These are phyloP conservation scores for Micronycteris hirsuta DNA, from an alignment of 2,113 vertebrate species.

Conservation along the genomic window DNA sequence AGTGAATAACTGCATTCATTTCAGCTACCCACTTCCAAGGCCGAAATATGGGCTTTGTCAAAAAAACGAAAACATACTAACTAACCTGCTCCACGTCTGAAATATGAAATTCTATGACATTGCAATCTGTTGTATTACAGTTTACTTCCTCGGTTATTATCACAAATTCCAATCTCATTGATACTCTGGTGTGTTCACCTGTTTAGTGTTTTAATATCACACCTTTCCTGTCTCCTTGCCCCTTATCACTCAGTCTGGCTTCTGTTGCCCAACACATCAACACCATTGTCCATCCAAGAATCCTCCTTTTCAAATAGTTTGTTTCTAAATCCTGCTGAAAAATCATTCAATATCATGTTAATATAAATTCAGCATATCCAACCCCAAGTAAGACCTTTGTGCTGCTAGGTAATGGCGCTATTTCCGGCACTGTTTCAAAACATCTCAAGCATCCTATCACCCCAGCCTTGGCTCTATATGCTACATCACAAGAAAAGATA, in stretches of 20 bases:
- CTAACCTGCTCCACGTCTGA: neutral
- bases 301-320: neutral
- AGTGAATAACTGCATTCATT: neutral
- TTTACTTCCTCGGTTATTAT: neutral
- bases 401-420: neutral
- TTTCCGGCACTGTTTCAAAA: neutral
- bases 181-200: neutral
- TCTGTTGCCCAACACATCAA: neutral
- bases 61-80: neutral
- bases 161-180: neutral
- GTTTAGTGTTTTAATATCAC: neutral
- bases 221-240: neutral
- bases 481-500: neutral
- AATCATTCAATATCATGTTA: neutral
- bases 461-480: neutral
- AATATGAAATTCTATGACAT: neutral
- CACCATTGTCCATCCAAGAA: neutral
- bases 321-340: neutral
- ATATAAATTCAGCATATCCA: neutral
- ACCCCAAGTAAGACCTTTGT: neutral
- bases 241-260: neutral
- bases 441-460: neutral
- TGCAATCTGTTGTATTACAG: neutral
- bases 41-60: neutral
- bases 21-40: neutral